Conservation (phyloP, 2,888 invertebrate species). For the Cephus rjabovi region DNA sequence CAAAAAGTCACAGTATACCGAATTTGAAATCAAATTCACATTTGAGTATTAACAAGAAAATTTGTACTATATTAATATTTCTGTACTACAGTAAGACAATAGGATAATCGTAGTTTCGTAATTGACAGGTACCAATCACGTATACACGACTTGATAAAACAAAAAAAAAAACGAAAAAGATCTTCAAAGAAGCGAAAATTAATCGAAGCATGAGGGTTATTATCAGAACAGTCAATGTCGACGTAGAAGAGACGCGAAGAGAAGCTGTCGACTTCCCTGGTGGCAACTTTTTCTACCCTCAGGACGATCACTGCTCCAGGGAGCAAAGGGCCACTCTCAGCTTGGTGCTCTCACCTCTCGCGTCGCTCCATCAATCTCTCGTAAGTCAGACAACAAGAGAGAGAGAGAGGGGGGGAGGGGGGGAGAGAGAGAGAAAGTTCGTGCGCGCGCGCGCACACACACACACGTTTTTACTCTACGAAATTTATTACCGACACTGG, state of each 20-base stretch:
- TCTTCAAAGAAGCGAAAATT: too few relatives aligned
- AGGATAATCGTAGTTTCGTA: too few relatives aligned
- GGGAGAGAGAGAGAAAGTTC: slow-evolving; percentile 11
- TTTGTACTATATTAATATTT: too few relatives aligned
- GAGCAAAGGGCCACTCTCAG: slow-evolving; percentile 52
- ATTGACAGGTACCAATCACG: too few relatives aligned
- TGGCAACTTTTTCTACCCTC: slow-evolving; percentile 51
- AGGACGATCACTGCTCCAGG: slow-evolving; percentile 49
- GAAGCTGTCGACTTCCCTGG: slow-evolving; percentile 39
- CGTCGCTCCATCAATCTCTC: slow-evolving; percentile 58
- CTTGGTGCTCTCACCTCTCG: slow-evolving; percentile 53
- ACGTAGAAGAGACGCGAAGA: background rate
- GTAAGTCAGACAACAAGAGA: slow-evolving; percentile 30
- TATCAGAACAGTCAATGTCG: too few relatives aligned
- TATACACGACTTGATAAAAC: too few relatives aligned
- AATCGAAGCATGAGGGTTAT: too few relatives aligned
- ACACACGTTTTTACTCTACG: slow-evolving; percentile 46
- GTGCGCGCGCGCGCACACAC: slow-evolving; percentile 20
- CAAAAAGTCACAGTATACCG: too few relatives aligned
- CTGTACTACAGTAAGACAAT: too few relatives aligned
- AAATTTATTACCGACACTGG: slow-evolving; percentile 30
- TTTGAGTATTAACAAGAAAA: too few relatives aligned
- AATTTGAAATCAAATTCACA: too few relatives aligned
- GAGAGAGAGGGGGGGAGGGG: background rate
- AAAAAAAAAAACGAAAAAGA: too few relatives aligned